Evolutionary conservation across 2,113 vertebrate species (phyloP).

Genomic region (Pycnonotus jocosus): DNA sequence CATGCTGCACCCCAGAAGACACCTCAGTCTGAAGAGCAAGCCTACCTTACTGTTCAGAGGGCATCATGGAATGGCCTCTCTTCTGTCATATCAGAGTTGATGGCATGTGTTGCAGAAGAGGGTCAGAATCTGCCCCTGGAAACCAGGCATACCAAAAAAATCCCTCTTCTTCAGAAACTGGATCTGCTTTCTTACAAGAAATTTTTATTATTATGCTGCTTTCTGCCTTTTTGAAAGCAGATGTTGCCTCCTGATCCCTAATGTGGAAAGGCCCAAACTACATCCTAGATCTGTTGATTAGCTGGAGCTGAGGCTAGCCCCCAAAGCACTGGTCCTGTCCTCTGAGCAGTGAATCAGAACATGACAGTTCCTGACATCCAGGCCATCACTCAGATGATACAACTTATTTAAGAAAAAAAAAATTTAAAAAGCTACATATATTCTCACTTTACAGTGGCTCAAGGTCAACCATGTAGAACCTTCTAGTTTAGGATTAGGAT

Average conservation of each 20-base stretch:
- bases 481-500: background rate
- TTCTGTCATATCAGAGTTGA: rapidly evolving
- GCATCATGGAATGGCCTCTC: background rate
- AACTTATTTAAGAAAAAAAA: background rate
- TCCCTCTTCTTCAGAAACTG: background rate
- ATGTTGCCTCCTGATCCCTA: background rate
- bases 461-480: background rate
- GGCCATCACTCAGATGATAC: background rate
- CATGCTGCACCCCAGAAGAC: background rate
- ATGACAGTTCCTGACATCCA: background rate
- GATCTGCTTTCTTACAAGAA: background rate
- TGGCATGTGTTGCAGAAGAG: background rate
- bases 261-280: background rate
- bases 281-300: background rate
- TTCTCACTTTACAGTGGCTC: background rate
- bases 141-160: background rate
- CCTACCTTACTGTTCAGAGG: background rate
- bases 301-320: background rate
- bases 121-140: background rate
- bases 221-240: background rate
- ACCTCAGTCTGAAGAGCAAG: background rate
- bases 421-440: background rate
- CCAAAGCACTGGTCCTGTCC: background rate
- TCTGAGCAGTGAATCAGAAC: background rate
- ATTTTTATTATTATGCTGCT: background rate